phyloP scores from a whole-genome alignment of 2,888 invertebrate genomes.

The Drosophila acutilabella region DNA sequence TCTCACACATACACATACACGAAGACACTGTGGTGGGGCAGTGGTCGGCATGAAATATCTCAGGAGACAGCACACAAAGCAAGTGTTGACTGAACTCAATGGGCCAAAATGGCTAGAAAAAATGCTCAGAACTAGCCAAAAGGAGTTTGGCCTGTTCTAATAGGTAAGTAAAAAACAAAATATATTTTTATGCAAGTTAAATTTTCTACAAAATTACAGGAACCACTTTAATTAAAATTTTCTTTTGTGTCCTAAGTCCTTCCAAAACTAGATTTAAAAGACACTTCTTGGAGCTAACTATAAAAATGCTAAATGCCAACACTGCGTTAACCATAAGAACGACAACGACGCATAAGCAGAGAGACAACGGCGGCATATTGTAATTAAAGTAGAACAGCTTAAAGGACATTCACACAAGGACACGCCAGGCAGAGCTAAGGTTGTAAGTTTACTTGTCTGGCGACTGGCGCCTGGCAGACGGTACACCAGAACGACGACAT shows the following conservation, averaged over 20 bases:
- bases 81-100: too few species aligned
- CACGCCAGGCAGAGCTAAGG: slow-evolving; percentile 37
- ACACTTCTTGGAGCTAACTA: too few species aligned
- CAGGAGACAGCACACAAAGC: slow-evolving; percentile 74
- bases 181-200: too few species aligned
- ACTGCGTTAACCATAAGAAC: slow-evolving; percentile 48
- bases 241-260: too few species aligned
- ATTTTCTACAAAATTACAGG: too few species aligned
- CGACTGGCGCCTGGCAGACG: slow-evolving; percentile 42
- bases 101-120: too few species aligned
- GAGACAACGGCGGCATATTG: slow-evolving; percentile 51
- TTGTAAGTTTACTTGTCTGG: slow-evolving; percentile 42
- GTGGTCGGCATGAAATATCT: slow-evolving; percentile 68
- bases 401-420: slow-evolving; percentile 66
- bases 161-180: too few species aligned
- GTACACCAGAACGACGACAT: slow-evolving; percentile 59
- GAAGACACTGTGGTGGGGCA: slow-evolving; percentile 17
- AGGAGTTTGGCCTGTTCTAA: too few species aligned
- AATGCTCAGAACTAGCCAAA: too few species aligned
- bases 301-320: too few species aligned
- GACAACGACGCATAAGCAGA: slow-evolving; percentile 17
- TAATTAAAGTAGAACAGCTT: slow-evolving; percentile 83
- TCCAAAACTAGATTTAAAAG: too few species aligned
- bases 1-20: slow-evolving; percentile 33
- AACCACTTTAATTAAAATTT: too few species aligned